phyloP scores from a whole-genome alignment of 2,113 vertebrate genomes.

The Tragulus kanchil region DNA sequence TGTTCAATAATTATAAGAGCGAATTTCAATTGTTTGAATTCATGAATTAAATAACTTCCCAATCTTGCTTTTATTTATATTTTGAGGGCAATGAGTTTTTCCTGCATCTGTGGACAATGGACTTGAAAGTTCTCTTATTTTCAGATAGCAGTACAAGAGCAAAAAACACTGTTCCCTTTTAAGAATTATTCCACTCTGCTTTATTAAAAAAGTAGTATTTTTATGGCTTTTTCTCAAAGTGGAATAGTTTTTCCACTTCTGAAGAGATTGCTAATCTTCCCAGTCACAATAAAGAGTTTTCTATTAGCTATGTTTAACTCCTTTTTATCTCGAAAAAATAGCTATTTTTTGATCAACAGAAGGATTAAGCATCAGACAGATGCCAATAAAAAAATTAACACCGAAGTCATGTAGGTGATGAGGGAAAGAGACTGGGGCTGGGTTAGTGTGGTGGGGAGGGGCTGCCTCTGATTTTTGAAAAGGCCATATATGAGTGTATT shows the following conservation, averaged over 20 bases:
- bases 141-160: not conserved
- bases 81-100: not conserved
- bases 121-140: not conserved
- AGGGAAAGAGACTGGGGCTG: not conserved
- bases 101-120: not conserved
- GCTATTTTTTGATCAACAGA: not conserved
- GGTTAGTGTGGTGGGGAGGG: rapidly evolving
- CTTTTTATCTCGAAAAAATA: not conserved
- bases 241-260: not conserved
- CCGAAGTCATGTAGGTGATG: not conserved
- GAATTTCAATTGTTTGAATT: slow-evolving; percentile 1
- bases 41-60: not conserved
- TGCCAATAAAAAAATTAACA: not conserved
- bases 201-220: not conserved
- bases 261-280: not conserved
- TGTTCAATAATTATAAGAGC: not conserved
- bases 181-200: not conserved
- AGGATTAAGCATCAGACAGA: not conserved
- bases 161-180: not conserved
- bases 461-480: not conserved
- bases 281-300: not conserved
- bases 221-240: not conserved
- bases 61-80: not conserved
- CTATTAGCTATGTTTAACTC: not conserved
- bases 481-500: not conserved